Evolutionary conservation across 1,140 invertebrate genomes (phyloP).

Genomic region (Grapholita molesta): DNA sequence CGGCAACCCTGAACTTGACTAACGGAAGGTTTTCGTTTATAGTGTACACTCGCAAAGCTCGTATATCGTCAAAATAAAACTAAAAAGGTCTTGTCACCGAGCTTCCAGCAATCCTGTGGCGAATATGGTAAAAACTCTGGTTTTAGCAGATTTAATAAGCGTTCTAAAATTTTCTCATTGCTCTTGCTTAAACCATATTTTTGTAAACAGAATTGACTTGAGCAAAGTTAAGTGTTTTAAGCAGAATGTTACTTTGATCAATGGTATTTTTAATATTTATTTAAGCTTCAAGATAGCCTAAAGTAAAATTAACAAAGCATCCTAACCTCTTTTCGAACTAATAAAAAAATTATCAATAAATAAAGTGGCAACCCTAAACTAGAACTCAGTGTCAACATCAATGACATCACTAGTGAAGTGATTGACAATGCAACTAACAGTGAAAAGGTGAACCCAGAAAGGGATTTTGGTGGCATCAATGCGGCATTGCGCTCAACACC

Average conservation of each 20-base stretch:
- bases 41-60: background rate
- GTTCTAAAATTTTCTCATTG: background rate
- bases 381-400: background rate
- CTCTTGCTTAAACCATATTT: background rate
- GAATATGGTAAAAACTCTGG: background rate
- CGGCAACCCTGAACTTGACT: background rate
- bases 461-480: constrained; percentile 40
- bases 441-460: constrained; percentile 33
- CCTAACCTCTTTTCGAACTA: too few species aligned
- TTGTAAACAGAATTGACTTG: too few species aligned
- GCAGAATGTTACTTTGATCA: too few species aligned
- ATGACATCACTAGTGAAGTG: constrained; percentile 41
- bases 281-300: constrained; percentile 21
- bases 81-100: background rate
- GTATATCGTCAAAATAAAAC: constrained; percentile 10
- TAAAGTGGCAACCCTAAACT: background rate
- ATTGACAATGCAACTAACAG: constrained; percentile 25
- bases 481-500: constrained; percentile 29
- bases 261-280: too few species aligned
- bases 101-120: background rate
- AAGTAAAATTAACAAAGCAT: too few species aligned
- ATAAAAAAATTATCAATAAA: too few species aligned
- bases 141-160: background rate
- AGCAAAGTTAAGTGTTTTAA: too few species aligned
- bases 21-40: constrained; percentile 1